Conservation (phyloP, 1,140 invertebrate genomes). For the Cydia strobilella region DNA sequence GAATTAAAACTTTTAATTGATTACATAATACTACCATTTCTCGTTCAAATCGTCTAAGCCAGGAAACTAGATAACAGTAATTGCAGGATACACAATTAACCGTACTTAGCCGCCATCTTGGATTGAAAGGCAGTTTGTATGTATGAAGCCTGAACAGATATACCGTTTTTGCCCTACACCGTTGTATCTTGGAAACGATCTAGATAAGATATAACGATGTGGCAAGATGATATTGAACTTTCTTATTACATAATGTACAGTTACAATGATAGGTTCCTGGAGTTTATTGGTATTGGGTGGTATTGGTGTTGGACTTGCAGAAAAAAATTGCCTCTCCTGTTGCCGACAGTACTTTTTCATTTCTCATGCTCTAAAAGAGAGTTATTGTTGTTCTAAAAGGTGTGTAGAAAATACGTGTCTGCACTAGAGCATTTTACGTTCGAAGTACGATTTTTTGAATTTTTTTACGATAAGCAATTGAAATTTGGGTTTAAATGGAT, state of each 20-base stretch:
- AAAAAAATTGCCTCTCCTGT: too few relatives aligned
- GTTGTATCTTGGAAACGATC: neutral
- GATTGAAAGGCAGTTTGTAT: neutral
- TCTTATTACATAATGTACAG: neutral
- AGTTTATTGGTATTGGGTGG: neutral
- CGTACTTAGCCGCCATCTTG: neutral
- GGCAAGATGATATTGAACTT: neutral
- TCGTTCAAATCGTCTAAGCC: too few relatives aligned
- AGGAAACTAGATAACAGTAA: neutral
- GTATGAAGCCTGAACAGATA: neutral
- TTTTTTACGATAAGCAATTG: too few relatives aligned
- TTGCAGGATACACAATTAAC: constrained; percentile 2
- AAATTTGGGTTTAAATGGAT: too few relatives aligned
- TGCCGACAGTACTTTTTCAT: too few relatives aligned
- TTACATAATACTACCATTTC: too few relatives aligned
- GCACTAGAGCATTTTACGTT: too few relatives aligned
- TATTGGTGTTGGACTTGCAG: neutral
- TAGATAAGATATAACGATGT: neutral
- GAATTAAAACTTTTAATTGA: too few relatives aligned
- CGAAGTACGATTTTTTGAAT: too few relatives aligned
- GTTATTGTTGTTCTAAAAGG: too few relatives aligned
- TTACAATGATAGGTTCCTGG: neutral
- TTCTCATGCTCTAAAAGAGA: too few relatives aligned
- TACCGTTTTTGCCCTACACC: neutral
- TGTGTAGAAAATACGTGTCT: too few relatives aligned